Evolutionary conservation across 2,113 vertebrate genomes (phyloP), one percentile per base, ranked within the genome.

Genomic region (Ptyas mucosa): DNA sequence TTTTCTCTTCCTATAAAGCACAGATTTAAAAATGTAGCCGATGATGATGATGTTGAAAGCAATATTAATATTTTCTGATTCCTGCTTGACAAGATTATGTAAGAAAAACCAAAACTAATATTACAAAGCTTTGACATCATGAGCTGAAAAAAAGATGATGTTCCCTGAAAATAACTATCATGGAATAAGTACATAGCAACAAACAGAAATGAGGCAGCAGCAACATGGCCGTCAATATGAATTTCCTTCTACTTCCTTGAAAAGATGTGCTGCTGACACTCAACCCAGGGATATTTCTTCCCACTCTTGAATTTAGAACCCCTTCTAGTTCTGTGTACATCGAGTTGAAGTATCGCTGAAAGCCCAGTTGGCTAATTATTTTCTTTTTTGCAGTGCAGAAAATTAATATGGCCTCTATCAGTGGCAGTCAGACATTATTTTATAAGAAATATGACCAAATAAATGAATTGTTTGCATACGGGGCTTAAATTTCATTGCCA

Each of bases 61-160:
- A 98, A 97, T 97, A 97, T 90, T 87, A 87, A 97, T 95, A 90
- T 94, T 93, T 94, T 94, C 94, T 94, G 92, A 94, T 96, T 96
- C 95, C 55, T 92, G 90, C 94, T 94, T 92, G 88, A 95, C 58
- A 92, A 53, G 69, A 64, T 52, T 69, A 92, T 89, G 92, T 93
- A 86, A 93, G 93, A 93, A 93, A 91, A n/a, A 14, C 8, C 7
- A 58, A 23, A 26, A 5, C 91, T 90, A 94, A 88, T 91, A 89
- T 10, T n/a, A 46, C 92, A 49, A 86, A 86, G 12, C 21, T 85
- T 85, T 89, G 18, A 53, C 23, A 86, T 52, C n/a, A 53, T 10
- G 29, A 58, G 7, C 11, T 57, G n/a, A 12, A 58, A 51, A 39
- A 81, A 75, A 15, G 26, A 26, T 58, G 8, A 21, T 61, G 43